Evolutionary conservation across 2,888 invertebrate genomes (phyloP), one percentile per base, ranked within the genome.

Genomic region (Diadegma fenestrale): DNA sequence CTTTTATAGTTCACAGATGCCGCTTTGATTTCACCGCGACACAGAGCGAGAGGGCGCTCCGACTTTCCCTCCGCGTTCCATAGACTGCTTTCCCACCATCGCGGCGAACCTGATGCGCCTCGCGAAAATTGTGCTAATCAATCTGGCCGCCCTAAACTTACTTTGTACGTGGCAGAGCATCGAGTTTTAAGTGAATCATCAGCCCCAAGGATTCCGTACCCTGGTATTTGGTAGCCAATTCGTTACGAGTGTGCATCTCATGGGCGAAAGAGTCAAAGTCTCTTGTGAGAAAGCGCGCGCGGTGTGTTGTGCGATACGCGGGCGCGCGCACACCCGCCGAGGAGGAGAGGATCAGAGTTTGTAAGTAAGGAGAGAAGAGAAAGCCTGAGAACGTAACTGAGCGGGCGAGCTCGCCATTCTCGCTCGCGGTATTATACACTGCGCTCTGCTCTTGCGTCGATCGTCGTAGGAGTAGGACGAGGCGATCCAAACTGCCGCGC

Each of bases 341-440:
- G n/a, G 76, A 45, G 22, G 76, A 76, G 89, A 90, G 90, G 89
- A 91, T 92, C 90, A 89, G 91, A 48, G 58, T 92, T 92, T 91
- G 91, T 91, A 91, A 90, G 91, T 91, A 91, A 90, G 91, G 93
- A 93, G 93, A 92, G 93, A 93, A 92, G 93, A 93, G 93, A 93
- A 93, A 93, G 93, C 93, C 93, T 93, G 93, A 93, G 93, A 93
- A 93, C 92, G 90, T 90, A 90, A 90, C 90, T 88, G 88, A 84
- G 85, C 84, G 82, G 84, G 85, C 73, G 81, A 83, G 69, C 64
- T 78, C 77, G 84, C 82, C 73, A 76, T 86, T 84, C 86, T 77
- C 78, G 73, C 72, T 76, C 81, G 68, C 79, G 77, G 69, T 78
- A 48, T 37, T n/a, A 26, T 58, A 80, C 63, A 58, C 63, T 71